Base-by-base conservation (phyloP, 2,888 invertebrate genomes). In the Timema podura region DNA sequence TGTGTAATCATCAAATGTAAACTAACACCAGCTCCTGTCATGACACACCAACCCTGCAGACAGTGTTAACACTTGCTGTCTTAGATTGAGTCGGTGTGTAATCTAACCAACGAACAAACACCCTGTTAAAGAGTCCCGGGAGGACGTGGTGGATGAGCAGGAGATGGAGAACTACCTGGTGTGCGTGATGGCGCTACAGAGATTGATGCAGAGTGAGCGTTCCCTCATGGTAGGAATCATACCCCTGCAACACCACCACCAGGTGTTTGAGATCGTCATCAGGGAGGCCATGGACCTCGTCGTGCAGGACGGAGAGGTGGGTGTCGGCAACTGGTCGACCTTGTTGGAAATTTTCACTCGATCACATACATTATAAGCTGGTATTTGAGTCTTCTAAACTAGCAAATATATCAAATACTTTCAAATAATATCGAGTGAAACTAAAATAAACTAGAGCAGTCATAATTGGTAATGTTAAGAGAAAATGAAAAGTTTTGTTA, bases 161-260 rank as follows among this genome's bases (percentile, higher is more conserved):
- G 94, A 94, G 81, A 88, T 92, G 84, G 92, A 93, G 77, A 89
- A 91, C 78, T 94, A 93, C 81, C 82, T 96, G 72, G 87, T 92
- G 61, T 86, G 93, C 77, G 89, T 96, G 6, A 89, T 93, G 48
- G 93, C 92, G 0, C 83, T 96, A 71, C 90, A 92, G 73, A 89
- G 92, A 70, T 83, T 97, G 16, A 92, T 96, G 85, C 91, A 95
- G 76, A 91, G 91, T 80, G 97, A 98, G 81, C 89, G 92, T 74
- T 86, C 89, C 66, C 81, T 92, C 48, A 91, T 96, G 85, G 87
- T 90, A 67, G 93, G 92, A 48, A 91, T 97, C 9, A 90, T 97
- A 77, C 93, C 95, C 9, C 82, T 88, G 73, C 88, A 91, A 59
- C 89, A 92, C 75, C 91, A 94, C 79, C 90, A 92, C 48, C 88